A percentile compares a stretch with the other conserved stretches of the same genome.
phyloP scores from a whole-genome alignment of 2,113 vertebrate species.

The Cichladusa arquata region DNA sequence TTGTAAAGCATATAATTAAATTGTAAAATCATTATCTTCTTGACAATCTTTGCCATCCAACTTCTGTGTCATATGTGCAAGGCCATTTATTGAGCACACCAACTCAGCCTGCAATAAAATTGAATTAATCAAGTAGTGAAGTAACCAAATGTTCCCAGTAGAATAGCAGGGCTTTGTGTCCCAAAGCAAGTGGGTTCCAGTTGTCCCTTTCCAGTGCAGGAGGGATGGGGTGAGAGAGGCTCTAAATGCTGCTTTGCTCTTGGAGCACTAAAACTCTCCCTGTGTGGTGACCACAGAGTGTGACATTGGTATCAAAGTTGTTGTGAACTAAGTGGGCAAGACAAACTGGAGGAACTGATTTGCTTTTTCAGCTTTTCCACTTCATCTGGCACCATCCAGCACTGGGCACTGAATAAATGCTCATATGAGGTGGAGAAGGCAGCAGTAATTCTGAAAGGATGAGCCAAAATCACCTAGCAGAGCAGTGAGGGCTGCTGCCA shows the following conservation, averaged over 20 bases:
- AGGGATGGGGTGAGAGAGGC: neutral
- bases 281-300: neutral
- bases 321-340: accelerated
- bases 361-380: neutral
- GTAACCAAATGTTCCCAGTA: neutral
- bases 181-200: neutral
- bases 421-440: neutral
- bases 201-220: neutral
- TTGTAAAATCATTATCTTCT: neutral
- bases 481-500: neutral
- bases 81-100: accelerated
- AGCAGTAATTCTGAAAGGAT: neutral
- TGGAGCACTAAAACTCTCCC: neutral
- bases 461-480: neutral
- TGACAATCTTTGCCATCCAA: neutral
- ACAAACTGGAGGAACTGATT: neutral
- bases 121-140: neutral
- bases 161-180: neutral
- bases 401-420: neutral
- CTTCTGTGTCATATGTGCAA: accelerated
- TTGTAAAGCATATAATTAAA: neutral
- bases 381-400: neutral
- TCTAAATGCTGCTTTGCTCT: neutral
- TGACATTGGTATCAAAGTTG: neutral
- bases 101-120: neutral